Conservation (phyloP, 2,113 vertebrate genomes). For the Chloropsis hardwickii region DNA sequence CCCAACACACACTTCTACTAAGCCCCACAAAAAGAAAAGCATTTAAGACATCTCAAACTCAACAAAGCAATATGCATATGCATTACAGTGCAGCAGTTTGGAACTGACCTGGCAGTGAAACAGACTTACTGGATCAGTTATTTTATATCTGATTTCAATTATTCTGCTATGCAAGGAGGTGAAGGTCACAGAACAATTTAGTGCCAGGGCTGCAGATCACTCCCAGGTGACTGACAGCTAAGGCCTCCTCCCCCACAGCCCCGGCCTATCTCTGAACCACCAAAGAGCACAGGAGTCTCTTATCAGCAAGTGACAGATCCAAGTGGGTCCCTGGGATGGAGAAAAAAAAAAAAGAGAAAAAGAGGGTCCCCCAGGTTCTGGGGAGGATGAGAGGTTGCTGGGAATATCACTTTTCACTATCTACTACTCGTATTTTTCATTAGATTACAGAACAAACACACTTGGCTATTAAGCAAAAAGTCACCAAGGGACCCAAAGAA, state of each 20-base stretch:
- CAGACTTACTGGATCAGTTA: not conserved
- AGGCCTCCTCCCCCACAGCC: not conserved
- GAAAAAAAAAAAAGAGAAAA: not conserved
- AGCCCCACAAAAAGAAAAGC: not conserved
- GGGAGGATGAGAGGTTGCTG: not conserved
- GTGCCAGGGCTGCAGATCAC: not conserved
- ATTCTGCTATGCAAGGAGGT: not conserved
- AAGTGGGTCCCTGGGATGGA: not conserved
- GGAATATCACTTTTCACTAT: not conserved
- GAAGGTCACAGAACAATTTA: constrained; percentile 49
- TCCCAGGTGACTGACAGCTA: constrained; percentile 31
- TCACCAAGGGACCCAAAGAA: constrained; percentile 26
- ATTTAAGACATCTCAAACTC: not conserved
- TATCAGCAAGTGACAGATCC: constrained; percentile 55
- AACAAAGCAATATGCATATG: constrained; percentile 4
- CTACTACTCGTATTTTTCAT: constrained; percentile 32
- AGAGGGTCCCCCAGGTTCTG: not conserved
- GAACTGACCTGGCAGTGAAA: not conserved
- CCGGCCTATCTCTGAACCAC: not conserved
- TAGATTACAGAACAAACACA: constrained; percentile 31
- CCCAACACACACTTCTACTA: not conserved
- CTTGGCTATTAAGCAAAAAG: constrained; percentile 40
- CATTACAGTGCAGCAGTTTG: not conserved
- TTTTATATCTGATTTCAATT: constrained; percentile 47
- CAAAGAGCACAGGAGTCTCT: constrained; percentile 7